Conservation (phyloP, 2,797 vertebrate species). For the Lophotriccus pileatus region DNA sequence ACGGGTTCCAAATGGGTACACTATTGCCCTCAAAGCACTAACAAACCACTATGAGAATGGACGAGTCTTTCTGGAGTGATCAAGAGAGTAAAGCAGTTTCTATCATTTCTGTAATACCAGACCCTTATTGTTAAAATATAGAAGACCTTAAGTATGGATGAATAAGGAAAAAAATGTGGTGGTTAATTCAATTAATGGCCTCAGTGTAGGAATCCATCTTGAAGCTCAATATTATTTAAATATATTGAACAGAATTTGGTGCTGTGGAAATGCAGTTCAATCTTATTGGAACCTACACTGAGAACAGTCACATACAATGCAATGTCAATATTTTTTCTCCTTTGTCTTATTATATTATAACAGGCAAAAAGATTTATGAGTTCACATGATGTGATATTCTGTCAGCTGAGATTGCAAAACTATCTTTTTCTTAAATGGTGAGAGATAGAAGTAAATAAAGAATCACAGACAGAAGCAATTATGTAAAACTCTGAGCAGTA, state of each 20-base stretch:
- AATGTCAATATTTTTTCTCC: not conserved
- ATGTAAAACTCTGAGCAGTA: slow-evolving; percentile 9
- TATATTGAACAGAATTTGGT: not conserved
- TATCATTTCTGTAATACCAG: not conserved
- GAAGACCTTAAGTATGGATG: not conserved
- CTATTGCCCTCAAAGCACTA: not conserved
- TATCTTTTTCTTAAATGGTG: not conserved
- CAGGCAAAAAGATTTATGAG: not conserved
- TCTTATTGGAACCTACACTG: not conserved
- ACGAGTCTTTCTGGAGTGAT: not conserved
- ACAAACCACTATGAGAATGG: not conserved
- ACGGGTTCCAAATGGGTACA: not conserved
- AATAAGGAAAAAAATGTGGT: not conserved
- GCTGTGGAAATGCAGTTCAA: not conserved
- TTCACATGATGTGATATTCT: not conserved
- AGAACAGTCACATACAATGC: not conserved
- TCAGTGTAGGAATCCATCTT: not conserved
- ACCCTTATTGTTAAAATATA: not conserved
- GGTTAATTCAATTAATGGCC: not conserved
- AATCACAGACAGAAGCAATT: slow-evolving; percentile 36
- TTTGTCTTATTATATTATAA: not conserved
- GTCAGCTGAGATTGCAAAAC: not conserved
- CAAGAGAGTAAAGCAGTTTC: not conserved
- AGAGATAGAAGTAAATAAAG: slow-evolving; percentile 16
- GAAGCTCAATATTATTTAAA: not conserved